Evolutionary conservation across 1,140 invertebrate genomes (phyloP).

Genomic region (Tachypleus tridentatus): DNA sequence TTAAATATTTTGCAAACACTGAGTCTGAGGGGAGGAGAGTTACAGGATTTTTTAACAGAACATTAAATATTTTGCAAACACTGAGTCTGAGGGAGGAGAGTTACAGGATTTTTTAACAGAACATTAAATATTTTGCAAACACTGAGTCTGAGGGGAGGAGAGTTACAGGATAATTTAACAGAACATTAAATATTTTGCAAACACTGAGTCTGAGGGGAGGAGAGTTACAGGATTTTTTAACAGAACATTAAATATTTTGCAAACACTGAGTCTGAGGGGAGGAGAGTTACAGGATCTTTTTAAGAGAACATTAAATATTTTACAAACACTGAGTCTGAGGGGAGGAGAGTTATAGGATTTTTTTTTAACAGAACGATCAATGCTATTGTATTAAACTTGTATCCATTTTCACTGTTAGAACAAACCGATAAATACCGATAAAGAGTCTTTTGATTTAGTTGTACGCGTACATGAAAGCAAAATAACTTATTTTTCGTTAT

Average conservation of each 20-base stretch:
- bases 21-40: not conserved
- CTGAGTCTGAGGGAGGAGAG: not conserved
- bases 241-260: not conserved
- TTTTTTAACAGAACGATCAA: no score
- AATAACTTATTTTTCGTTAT: no score
- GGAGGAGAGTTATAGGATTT: no score
- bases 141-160: not conserved
- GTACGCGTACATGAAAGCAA: no score
- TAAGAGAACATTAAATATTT: not conserved
- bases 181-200: not conserved
- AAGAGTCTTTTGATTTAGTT: no score
- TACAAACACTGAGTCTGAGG: no score
- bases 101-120: slow-evolving; percentile 7
- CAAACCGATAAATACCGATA: no score
- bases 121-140: not conserved
- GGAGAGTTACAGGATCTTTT: not conserved
- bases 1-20: not conserved
- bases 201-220: no score
- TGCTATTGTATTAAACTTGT: no score
- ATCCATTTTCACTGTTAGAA: no score
- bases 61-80: not conserved
- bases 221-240: slow-evolving; percentile 7
- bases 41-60: not conserved
- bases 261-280: not conserved
- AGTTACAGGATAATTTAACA: not conserved